Percentiles rank a stretch among this genome's conserved stretches.
Conservation (phyloP, 1,140 invertebrate genomes). For the Leucophenga varia region DNA sequence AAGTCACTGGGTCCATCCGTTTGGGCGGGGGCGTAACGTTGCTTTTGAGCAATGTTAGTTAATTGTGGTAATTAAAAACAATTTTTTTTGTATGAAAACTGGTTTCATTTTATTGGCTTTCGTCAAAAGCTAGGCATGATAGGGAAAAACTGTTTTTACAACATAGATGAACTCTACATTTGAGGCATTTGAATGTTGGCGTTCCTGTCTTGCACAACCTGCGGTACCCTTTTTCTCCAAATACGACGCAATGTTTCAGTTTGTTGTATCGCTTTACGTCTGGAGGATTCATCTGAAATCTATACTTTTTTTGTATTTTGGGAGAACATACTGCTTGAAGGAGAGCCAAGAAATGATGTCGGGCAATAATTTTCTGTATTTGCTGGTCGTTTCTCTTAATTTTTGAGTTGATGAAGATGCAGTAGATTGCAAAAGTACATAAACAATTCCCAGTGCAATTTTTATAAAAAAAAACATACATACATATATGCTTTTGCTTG, state of each 20-base stretch:
- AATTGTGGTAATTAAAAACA: too few species aligned
- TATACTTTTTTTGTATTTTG: conserved; percentile 14
- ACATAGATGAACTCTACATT: conserved; percentile 21
- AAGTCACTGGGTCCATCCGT: too few species aligned
- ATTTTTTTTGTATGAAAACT: too few species aligned
- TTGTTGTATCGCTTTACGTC: conserved; percentile 15
- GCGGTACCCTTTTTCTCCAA: conserved; percentile 21
- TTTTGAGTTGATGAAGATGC: conserved; percentile 3
- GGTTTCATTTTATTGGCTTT: too few species aligned
- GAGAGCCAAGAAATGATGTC: conserved; percentile 5
- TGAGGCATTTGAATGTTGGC: conserved; percentile 20
- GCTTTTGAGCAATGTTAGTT: too few species aligned
- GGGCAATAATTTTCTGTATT: conserved; percentile 13
- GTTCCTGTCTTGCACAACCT: conserved; percentile 22
- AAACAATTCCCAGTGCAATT: neutral
- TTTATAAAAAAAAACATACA: neutral
- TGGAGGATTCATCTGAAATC: conserved; percentile 13
- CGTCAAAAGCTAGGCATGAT: too few species aligned
- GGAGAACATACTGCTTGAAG: conserved; percentile 16
- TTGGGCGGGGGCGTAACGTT: too few species aligned
- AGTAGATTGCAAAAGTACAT: conserved; percentile 11
- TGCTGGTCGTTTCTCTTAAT: conserved; percentile 8
- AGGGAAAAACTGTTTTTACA: conserved; percentile 18
- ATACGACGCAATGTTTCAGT: conserved; percentile 21
- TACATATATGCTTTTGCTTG: neutral